phyloP scores from a whole-genome alignment of 2,113 vertebrate genomes.

The Oncorhynchus masou region DNA sequence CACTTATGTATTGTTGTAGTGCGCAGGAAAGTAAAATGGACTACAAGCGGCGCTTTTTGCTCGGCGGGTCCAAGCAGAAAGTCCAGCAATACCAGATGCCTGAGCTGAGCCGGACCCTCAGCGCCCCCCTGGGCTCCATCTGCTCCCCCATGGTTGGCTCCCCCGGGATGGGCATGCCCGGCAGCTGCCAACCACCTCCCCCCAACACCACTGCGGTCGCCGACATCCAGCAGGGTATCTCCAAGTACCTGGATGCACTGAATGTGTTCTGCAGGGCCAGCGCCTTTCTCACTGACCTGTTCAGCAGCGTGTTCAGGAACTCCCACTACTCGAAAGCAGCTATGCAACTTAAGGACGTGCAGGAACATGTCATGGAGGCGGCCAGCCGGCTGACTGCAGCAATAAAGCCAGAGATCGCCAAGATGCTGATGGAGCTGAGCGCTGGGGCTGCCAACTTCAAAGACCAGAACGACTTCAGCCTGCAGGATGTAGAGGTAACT shows the following conservation, averaged over 20 bases:
- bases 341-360: conserved; percentile 98
- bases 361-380: conserved; percentile 98
- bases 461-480: conserved; percentile 97
- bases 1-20: conserved; percentile 98
- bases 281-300: conserved; percentile 96
- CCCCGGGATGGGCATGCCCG: conserved; percentile 56
- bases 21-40: conserved; percentile 99
- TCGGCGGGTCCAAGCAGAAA: conserved; percentile 99
- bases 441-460: conserved; percentile 94
- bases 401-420: conserved; percentile 99
- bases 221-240: conserved; percentile 99
- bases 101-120: conserved; percentile 91
- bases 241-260: conserved; percentile 96
- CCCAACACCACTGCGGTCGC: conserved; percentile 85
- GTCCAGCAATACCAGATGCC: conserved; percentile 95
- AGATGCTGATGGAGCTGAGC: conserved; percentile 99
- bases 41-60: conserved; percentile 99
- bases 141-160: conserved; percentile 70
- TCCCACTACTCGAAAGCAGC: conserved; percentile 98
- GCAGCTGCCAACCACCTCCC: conserved; percentile 74
- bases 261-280: conserved; percentile 97
- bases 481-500: conserved; percentile 96
- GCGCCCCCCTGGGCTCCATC: conserved; percentile 83
- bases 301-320: conserved; percentile 96
- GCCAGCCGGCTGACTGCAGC: conserved; percentile 95